These are phyloP conservation scores for Muscicapa comitata DNA, from an alignment of 2,797 vertebrate species.

Conservation along the genomic window DNA sequence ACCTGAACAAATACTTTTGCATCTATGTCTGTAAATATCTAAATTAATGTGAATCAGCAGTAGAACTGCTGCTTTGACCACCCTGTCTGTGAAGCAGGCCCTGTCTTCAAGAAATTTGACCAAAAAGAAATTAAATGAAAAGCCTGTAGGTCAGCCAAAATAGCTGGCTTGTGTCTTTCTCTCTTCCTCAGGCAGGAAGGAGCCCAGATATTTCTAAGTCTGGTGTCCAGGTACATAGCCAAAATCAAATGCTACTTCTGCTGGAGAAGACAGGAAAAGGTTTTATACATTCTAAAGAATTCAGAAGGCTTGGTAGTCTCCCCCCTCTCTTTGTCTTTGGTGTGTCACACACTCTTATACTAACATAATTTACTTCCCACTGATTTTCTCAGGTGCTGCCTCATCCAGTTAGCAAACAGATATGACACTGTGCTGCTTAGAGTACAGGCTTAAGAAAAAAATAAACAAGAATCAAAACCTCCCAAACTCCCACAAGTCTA, in stretches of 20 bases:
- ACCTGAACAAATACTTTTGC: neutral
- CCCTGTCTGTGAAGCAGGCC: neutral
- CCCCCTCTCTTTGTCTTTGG: neutral
- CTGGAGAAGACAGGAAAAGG: neutral
- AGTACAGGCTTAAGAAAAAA: neutral
- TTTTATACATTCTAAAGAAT: neutral
- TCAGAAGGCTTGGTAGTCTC: neutral
- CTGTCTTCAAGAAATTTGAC: neutral
- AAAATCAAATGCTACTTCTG: conserved; percentile 14
- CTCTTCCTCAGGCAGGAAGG: conserved; percentile 49
- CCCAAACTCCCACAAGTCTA: accelerated
- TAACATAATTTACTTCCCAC: neutral
- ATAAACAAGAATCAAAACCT: accelerated
- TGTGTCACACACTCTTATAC: neutral
- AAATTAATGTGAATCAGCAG: neutral
- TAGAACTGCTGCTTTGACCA: neutral
- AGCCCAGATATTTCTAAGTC: conserved; percentile 23
- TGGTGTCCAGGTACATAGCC: conserved; percentile 41
- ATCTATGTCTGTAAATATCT: neutral
- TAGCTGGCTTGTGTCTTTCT: conserved; percentile 5
- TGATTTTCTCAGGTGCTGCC: neutral
- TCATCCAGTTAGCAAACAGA: neutral
- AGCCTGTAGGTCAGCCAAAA: conserved; percentile 35
- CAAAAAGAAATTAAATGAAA: conserved; percentile 15
- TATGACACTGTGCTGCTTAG: neutral